These are phyloP conservation scores for Drosophila diplacantha DNA, from an alignment of 2,888 invertebrate genomes.

Conservation along the genomic window DNA sequence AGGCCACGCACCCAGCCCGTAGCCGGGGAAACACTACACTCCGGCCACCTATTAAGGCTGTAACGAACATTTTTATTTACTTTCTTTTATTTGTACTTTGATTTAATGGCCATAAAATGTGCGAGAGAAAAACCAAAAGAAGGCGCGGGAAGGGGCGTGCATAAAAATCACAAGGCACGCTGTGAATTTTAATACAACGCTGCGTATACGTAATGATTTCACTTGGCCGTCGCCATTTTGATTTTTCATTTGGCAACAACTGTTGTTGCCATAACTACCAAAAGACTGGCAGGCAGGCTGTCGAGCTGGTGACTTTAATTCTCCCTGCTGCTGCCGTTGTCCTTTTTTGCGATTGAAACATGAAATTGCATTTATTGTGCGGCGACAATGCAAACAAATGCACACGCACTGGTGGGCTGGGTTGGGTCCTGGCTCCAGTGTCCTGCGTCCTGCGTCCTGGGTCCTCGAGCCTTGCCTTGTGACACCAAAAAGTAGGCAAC, in stretches of 20 bases:
- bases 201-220: slow-evolving; percentile 64
- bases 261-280: slow-evolving; percentile 17
- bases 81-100: slow-evolving; percentile 68
- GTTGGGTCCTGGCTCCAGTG: not conserved
- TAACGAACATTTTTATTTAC: slow-evolving; percentile 61
- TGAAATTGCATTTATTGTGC: slow-evolving; percentile 48
- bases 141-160: slow-evolving; percentile 34
- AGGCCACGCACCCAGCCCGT: slow-evolving; percentile 19
- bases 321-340: slow-evolving; percentile 7
- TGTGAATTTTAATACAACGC: slow-evolving; percentile 65
- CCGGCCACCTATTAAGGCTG: slow-evolving; percentile 39
- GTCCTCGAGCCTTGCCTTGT: slow-evolving; percentile 28
- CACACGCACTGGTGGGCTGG: slow-evolving; percentile 16
- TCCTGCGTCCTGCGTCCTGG: slow-evolving; percentile 5
- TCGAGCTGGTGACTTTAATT: slow-evolving; percentile 35
- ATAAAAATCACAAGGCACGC: slow-evolving; percentile 58
- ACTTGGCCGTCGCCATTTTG: slow-evolving; percentile 43
- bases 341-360: slow-evolving; percentile 52
- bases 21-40: slow-evolving; percentile 21
- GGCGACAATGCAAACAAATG: slow-evolving; percentile 46
- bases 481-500: slow-evolving; percentile 63
- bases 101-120: slow-evolving; percentile 66
- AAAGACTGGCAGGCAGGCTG: not conserved
- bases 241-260: slow-evolving; percentile 32
- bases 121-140: slow-evolving; percentile 13